These are phyloP conservation scores for Heterodera filipjevi DNA, from an alignment of 2,888 invertebrate species.

Conservation along the genomic window DNA sequence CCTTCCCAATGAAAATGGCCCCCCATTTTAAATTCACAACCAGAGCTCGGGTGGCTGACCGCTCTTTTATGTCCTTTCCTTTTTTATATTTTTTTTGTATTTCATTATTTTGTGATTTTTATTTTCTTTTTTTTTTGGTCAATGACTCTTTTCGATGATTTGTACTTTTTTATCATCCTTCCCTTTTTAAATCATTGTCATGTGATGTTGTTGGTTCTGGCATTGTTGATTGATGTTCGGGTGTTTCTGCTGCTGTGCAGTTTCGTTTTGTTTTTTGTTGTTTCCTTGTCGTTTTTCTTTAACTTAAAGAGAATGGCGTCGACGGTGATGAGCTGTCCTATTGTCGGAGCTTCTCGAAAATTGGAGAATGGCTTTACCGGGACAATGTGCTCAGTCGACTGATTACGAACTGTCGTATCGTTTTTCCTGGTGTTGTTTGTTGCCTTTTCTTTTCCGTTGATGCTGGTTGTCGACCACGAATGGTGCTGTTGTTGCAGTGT, in stretches of 20 bases:
- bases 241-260: too few relatives aligned
- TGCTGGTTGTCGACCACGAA: background rate
- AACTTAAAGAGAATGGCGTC: too few relatives aligned
- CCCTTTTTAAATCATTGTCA: background rate
- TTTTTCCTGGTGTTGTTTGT: background rate
- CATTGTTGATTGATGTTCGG: background rate
- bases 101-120: background rate
- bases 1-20: constrained; percentile 4
- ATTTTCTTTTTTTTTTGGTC: background rate
- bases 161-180: background rate
- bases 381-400: too few relatives aligned
- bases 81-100: background rate
- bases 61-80: background rate
- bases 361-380: too few relatives aligned
- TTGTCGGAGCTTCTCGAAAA: too few relatives aligned
- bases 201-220: background rate
- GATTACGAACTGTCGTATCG: background rate
- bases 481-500: background rate
- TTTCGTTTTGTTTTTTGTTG: too few relatives aligned
- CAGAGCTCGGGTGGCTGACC: background rate
- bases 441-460: background rate
- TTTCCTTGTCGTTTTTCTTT: too few relatives aligned
- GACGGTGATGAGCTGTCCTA: too few relatives aligned
- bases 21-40: background rate
- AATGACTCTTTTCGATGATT: background rate